Evolutionary conservation across 2,888 invertebrate genomes (phyloP), one percentile per base, ranked within the genome.

Genomic region (Neocrepidodera transversa): DNA sequence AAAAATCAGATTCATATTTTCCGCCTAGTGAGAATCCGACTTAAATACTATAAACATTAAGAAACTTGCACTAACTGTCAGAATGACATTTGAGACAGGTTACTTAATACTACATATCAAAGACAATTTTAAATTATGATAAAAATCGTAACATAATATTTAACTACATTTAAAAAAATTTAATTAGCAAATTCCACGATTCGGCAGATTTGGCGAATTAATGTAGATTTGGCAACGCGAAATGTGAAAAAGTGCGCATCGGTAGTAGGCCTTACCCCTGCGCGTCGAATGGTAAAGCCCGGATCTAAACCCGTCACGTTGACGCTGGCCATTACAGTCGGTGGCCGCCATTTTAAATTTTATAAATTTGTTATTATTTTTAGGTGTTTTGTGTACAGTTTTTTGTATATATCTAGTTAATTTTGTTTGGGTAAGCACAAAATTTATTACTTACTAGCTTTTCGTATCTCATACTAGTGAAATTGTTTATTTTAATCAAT

Each of bases 231-330:
- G 62, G 58, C 60, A 60, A 58, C 57, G 47, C 10, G 30, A 55
- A n/a, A 42, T 47, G 58, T 60, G n/a, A n/a, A 48, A 60, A 42
- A 62, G 57, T 64, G 65, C 67, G 67, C 70, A 71, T 69, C 72
- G 76, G 74, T 76, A 74, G 6, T 10, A 38, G 1, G 17, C 17
- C 17, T 38, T 77, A 71, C 66, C 87, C 86, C 85, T 88, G 87
- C 87, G 89, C 89, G 88, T 88, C 87, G 85, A 85, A 86, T 84
- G 86, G 87, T 87, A 86, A 85, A 87, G 87, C 88, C 87, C 70
- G 69, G 64, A 64, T 60, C 63, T 57, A 60, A 42, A 84, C 78
- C 80, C 81, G 80, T 81, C 81, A 82, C 83, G 83, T 83, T 82
- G 82, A 82, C 82, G 82, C 81, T 79, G 74, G 67, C 72, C 70